Evolutionary conservation across 2,113 vertebrate genomes (phyloP).

Genomic region (Rhadina sibilatrix): DNA sequence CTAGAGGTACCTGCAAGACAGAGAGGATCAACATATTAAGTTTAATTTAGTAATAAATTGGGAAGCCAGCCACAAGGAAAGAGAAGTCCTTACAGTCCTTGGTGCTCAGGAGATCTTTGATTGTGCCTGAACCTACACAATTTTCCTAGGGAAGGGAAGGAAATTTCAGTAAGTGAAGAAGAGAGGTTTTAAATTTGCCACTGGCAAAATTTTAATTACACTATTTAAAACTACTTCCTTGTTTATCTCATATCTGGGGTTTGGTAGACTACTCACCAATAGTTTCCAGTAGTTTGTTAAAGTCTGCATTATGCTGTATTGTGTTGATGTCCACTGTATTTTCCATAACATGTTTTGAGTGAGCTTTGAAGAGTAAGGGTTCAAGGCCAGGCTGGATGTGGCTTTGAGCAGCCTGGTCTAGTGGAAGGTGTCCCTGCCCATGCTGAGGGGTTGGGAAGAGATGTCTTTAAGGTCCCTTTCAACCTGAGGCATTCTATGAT

Average conservation of each 20-base stretch:
- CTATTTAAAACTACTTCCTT: background rate
- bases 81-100: background rate
- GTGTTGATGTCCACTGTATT: background rate
- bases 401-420: background rate
- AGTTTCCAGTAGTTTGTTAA: background rate
- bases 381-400: background rate
- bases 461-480: background rate
- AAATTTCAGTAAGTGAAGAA: background rate
- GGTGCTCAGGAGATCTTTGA: background rate
- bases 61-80: background rate
- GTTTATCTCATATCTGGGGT: background rate
- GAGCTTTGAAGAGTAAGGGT: background rate
- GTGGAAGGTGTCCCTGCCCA: background rate
- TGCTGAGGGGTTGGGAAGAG: fast-evolving
- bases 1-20: background rate
- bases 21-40: background rate
- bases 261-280: background rate
- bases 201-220: background rate
- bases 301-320: background rate
- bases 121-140: background rate
- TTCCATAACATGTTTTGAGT: background rate
- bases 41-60: background rate
- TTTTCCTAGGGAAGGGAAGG: background rate
- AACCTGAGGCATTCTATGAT: background rate
- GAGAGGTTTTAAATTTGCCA: background rate